These are phyloP conservation scores for Melanostigma gelatinosum DNA, from an alignment of 2,113 vertebrate genomes.

Conservation along the genomic window DNA sequence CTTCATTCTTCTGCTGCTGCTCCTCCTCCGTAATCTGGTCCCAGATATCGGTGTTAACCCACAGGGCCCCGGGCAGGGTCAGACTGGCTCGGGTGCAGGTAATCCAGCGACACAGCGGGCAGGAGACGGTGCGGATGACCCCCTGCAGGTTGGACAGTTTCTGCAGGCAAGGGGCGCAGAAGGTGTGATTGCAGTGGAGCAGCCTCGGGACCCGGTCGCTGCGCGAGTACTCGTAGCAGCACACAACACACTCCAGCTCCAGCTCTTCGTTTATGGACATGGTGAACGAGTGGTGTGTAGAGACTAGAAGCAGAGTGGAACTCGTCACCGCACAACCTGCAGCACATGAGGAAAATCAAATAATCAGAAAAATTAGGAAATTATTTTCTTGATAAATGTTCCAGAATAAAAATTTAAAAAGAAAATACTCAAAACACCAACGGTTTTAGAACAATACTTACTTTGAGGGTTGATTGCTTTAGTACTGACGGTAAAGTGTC, in stretches of 20 bases:
- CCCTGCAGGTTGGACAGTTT: background rate
- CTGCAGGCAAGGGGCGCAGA: constrained; percentile 68
- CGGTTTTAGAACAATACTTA: constrained; percentile 12
- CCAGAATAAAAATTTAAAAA: no score
- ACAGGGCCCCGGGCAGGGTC: constrained; percentile 37
- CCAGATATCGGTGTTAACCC: constrained; percentile 70
- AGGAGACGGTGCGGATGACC: constrained; percentile 17
- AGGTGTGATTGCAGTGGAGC: constrained; percentile 71
- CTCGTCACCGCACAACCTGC: background rate
- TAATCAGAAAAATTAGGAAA: background rate
- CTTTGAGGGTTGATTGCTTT: background rate
- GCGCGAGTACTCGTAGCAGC: constrained; percentile 50
- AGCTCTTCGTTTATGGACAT: constrained; percentile 21
- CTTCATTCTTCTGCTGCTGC: background rate
- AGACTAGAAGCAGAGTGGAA: background rate
- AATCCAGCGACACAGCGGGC: constrained; percentile 72
- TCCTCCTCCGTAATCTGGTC: constrained; percentile 31
- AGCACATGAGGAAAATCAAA: background rate
- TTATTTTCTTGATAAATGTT: background rate
- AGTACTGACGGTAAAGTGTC: background rate
- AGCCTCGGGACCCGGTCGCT: constrained; percentile 41
- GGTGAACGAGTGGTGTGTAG: background rate
- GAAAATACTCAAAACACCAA: background rate
- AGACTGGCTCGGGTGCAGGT: constrained; percentile 53
- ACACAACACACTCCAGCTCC: constrained; percentile 60